These are phyloP conservation scores for Muraenolepis orangiensis DNA, from an alignment of 2,797 vertebrate genomes.

Conservation along the genomic window DNA sequence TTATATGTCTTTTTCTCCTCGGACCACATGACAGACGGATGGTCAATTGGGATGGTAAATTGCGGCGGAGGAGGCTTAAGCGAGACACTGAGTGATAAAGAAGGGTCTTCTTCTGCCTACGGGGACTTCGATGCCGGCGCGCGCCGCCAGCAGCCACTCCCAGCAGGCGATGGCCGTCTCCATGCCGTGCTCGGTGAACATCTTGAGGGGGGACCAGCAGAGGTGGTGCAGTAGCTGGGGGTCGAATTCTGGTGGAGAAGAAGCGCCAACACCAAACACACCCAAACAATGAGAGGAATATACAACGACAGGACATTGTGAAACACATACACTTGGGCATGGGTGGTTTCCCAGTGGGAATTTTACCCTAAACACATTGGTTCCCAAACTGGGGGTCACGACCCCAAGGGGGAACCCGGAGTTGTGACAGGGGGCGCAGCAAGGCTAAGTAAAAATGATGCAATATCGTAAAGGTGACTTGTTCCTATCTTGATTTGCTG, in stretches of 20 bases:
- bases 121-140: conserved; percentile 87
- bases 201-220: conserved; percentile 92
- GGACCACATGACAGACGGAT: background rate
- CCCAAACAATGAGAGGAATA: background rate
- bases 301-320: background rate
- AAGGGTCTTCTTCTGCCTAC: conserved; percentile 68
- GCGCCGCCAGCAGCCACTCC: conserved; percentile 95
- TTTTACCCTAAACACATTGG: too few species aligned
- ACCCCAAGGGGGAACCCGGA: too few species aligned
- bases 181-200: conserved; percentile 94
- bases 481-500: too few species aligned
- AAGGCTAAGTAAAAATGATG: too few species aligned
- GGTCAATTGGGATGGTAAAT: background rate
- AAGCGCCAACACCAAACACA: background rate
- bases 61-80: background rate
- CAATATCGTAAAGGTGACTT: too few species aligned
- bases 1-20: too few species aligned
- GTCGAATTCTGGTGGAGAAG: conserved; percentile 79
- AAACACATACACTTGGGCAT: background rate
- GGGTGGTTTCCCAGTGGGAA: background rate
- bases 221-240: conserved; percentile 91
- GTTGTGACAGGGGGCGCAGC: too few species aligned
- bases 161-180: conserved; percentile 93
- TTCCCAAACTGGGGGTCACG: too few species aligned
- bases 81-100: background rate